Evolutionary conservation across 2,113 vertebrate species (phyloP).

Genomic region (cattle (Bos taurus)): ARS-UCD2.0 NC_037329.1:48591001-48591500

Average conservation of each 20-base stretch:
- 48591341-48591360: not conserved
- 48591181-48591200: not conserved
- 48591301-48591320: not conserved
- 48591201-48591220: not conserved
- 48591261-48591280: not conserved
- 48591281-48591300: not conserved
- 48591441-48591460: not conserved
- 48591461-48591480: conserved; percentile 14
- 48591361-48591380: not conserved
- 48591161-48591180: not conserved
- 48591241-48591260: not conserved
- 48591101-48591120: not conserved
- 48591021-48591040: not conserved
- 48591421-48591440: conserved; percentile 1
- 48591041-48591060: not conserved
- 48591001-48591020: not conserved
- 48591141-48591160: not conserved
- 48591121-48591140: not conserved
- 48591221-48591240: not conserved
- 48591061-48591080: not conserved
- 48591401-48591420: not conserved
- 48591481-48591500: conserved; percentile 49
- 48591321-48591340: not conserved
- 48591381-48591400: not conserved
- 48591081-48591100: not conserved